Evolutionary conservation across 2,888 invertebrate species (phyloP).

Genomic region (Taphrorychus bicolor): DNA sequence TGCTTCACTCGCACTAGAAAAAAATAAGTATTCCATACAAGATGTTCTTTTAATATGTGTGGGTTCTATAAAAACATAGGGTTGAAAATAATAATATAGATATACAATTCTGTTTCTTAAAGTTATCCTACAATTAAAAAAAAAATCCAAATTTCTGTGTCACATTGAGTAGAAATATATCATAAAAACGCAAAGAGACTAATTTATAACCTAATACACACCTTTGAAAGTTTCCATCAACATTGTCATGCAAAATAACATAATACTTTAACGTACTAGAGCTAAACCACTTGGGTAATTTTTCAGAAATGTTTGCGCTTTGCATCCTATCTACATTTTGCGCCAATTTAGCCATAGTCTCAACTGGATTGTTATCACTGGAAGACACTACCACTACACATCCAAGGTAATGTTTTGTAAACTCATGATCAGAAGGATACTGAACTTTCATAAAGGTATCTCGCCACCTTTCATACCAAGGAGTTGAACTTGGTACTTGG

Average conservation of each 20-base stretch:
- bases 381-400: slow-evolving; percentile 81
- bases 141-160: too few species aligned
- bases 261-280: slow-evolving; percentile 86
- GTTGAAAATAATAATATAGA: too few species aligned
- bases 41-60: not conserved
- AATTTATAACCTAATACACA: too few species aligned
- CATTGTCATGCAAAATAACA: slow-evolving; percentile 86
- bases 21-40: not conserved
- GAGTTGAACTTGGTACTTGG: slow-evolving; percentile 77
- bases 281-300: slow-evolving; percentile 84
- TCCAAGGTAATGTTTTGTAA: slow-evolving; percentile 86
- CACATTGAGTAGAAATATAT: too few species aligned
- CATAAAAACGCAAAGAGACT: too few species aligned
- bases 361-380: slow-evolving; percentile 78
- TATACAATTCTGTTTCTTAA: too few species aligned
- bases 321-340: slow-evolving; percentile 82
- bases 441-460: slow-evolving; percentile 88
- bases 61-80: too few species aligned
- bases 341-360: slow-evolving; percentile 80
- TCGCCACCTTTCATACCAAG: slow-evolving; percentile 97
- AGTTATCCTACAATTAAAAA: too few species aligned
- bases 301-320: slow-evolving; percentile 66
- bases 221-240: slow-evolving; percentile 76
- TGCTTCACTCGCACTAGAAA: slow-evolving; percentile 77
- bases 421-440: slow-evolving; percentile 95